phyloP scores from a whole-genome alignment of 2,888 invertebrate genomes.

The Mellilla xanthometata region DNA sequence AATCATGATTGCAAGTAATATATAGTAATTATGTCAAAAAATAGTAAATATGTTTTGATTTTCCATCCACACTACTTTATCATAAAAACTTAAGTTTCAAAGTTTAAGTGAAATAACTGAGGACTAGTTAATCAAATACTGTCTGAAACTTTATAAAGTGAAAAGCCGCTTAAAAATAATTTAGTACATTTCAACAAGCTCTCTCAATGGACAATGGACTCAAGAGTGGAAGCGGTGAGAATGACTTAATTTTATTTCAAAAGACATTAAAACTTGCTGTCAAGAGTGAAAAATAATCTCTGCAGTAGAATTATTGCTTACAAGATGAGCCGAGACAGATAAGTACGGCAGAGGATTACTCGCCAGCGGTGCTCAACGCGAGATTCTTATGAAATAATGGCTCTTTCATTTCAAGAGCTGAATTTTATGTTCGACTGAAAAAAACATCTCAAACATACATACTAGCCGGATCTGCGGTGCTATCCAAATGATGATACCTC shows the following conservation, averaged over 20 bases:
- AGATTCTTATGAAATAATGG: conserved; percentile 22
- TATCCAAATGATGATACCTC: no score
- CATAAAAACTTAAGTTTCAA: no score
- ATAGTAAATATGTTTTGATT: no score
- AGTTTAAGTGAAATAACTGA: conserved; percentile 5
- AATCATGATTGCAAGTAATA: no score
- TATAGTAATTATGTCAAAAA: no score
- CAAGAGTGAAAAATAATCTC: conserved; percentile 77
- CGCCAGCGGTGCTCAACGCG: conserved; percentile 22
- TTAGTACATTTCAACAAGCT: conserved; percentile 33
- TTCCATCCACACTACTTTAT: no score
- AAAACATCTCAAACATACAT: no score
- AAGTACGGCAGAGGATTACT: conserved; percentile 54
- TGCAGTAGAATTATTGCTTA: conserved; percentile 70
- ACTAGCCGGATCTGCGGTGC: no score
- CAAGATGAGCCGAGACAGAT: conserved; percentile 70
- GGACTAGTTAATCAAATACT: conserved; percentile 19
- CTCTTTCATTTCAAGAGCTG: no score
- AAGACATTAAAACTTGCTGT: conserved; percentile 77
- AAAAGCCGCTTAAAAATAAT: conserved; percentile 26
- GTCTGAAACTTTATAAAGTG: conserved; percentile 20
- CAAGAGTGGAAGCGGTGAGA: conserved; percentile 48
- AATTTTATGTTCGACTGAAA: no score
- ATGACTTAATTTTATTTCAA: conserved; percentile 70
- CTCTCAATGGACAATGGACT: conserved; percentile 42